Percentiles rank a stretch among this genome's conserved stretches.
phyloP scores from a whole-genome alignment of 2,113 vertebrate genomes.

The Mobula hypostoma region DNA sequence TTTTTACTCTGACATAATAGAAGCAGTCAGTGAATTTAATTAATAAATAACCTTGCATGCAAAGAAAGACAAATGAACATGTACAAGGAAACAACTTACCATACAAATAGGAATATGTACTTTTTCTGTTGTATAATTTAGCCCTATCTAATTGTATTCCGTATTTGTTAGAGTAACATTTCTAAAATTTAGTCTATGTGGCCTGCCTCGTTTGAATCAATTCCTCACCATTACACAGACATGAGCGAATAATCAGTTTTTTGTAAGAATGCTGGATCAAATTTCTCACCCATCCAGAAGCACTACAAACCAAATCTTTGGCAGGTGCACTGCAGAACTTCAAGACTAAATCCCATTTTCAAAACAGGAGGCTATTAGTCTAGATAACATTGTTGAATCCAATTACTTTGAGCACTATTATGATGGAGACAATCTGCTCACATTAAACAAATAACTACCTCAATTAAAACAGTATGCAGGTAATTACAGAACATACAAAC shows the following conservation, averaged over 20 bases:
- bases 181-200: not conserved
- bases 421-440: not conserved
- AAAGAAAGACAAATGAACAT: not conserved
- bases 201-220: not conserved
- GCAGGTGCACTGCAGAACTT: conserved; percentile 7
- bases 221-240: not conserved
- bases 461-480: not conserved
- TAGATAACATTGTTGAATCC: not conserved
- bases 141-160: not conserved
- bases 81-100: not conserved
- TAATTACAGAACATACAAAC: not conserved
- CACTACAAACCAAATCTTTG: not conserved
- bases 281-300: not conserved
- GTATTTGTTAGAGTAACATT: not conserved
- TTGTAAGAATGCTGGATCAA: not conserved
- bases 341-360: not conserved
- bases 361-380: not conserved
- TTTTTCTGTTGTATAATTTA: not conserved
- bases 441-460: not conserved
- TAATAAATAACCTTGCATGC: not conserved
- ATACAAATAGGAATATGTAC: not conserved
- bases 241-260: not conserved
- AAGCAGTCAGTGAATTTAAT: not conserved
- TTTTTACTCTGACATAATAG: not conserved
- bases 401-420: conserved; percentile 12